Conservation (phyloP, 2,888 invertebrate genomes). For the Lasioglossum figueresi region DNA sequence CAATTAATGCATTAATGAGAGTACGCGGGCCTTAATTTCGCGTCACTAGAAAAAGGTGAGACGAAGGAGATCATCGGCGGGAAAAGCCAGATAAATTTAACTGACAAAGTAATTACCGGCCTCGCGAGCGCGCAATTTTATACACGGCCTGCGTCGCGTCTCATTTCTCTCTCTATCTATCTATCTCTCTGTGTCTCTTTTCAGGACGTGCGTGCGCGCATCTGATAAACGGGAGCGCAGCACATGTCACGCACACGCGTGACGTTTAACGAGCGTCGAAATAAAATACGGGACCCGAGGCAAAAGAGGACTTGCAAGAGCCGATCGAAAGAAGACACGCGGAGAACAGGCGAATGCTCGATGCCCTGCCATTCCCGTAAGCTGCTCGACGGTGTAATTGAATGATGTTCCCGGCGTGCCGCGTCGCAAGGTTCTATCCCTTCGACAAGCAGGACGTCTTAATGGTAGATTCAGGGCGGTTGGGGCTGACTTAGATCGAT, state of each 20-base stretch:
- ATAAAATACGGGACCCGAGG: slow-evolving; percentile 27
- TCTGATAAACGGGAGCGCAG: slow-evolving; percentile 40
- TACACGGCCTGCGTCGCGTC: slow-evolving; percentile 1
- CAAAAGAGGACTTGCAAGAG: background rate
- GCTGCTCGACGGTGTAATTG: slow-evolving; percentile 8
- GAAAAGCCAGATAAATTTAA: slow-evolving; percentile 59
- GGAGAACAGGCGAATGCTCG: background rate
- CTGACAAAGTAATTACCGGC: slow-evolving; percentile 64
- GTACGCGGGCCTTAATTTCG: slow-evolving; percentile 33
- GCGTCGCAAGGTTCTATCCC: background rate
- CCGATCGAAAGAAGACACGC: background rate
- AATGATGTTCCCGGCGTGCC: background rate
- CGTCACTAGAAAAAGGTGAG: slow-evolving; percentile 40
- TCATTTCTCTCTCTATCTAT: background rate
- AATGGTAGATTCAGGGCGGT: background rate
- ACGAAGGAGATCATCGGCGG: slow-evolving; percentile 41
- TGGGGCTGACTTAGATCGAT: background rate
- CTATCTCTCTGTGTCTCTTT: background rate
- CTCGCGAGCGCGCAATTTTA: slow-evolving; percentile 55
- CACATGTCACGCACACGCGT: slow-evolving; percentile 53
- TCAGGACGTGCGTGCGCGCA: slow-evolving; percentile 15
- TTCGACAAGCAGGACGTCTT: background rate
- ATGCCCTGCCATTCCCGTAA: slow-evolving; percentile 4
- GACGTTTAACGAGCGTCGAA: slow-evolving; percentile 54
- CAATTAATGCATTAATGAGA: slow-evolving; percentile 63